Percentiles rank a stretch among this genome's conserved stretches.
Evolutionary conservation across 2,797 vertebrate species (phyloP).

Genomic region (Anableps anableps): DNA sequence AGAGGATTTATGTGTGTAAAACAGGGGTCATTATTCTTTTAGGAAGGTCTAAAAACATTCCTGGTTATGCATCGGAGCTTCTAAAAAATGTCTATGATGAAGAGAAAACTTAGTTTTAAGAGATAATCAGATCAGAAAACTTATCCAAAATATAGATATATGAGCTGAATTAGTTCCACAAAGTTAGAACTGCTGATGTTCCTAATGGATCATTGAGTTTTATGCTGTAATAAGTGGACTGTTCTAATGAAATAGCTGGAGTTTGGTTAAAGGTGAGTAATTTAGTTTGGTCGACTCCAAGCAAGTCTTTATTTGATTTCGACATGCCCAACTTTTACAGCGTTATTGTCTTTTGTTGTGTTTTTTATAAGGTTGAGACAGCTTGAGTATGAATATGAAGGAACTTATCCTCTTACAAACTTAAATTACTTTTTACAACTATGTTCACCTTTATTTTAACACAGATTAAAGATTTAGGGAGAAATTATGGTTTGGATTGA

Average conservation of each 20-base stretch:
- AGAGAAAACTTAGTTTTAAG: slow-evolving; percentile 3
- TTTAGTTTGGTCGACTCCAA: not conserved
- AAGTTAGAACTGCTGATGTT: not conserved
- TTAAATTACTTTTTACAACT: not conserved
- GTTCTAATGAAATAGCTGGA: not conserved
- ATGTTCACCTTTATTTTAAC: not conserved
- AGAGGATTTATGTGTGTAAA: slow-evolving; percentile 5
- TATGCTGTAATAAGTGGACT: not conserved
- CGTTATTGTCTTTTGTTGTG: not conserved
- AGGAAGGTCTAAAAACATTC: not conserved
- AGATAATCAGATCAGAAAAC: slow-evolving; percentile 1
- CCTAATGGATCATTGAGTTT: not conserved
- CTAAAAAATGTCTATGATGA: slow-evolving; percentile 5
- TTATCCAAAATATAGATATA: not conserved
- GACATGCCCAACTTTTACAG: not conserved
- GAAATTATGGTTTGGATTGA: not conserved
- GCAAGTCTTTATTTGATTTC: not conserved
- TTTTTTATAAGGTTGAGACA: not conserved
- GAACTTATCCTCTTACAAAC: too few species aligned
- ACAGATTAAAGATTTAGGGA: not conserved
- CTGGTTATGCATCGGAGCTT: slow-evolving; percentile 4
- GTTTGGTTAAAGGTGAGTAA: not conserved
- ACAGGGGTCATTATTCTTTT: slow-evolving; percentile 3
- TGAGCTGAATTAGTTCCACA: not conserved
- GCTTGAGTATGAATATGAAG: not conserved